Conservation (phyloP, 2,797 vertebrate species). For the Gallirallus australis region DNA sequence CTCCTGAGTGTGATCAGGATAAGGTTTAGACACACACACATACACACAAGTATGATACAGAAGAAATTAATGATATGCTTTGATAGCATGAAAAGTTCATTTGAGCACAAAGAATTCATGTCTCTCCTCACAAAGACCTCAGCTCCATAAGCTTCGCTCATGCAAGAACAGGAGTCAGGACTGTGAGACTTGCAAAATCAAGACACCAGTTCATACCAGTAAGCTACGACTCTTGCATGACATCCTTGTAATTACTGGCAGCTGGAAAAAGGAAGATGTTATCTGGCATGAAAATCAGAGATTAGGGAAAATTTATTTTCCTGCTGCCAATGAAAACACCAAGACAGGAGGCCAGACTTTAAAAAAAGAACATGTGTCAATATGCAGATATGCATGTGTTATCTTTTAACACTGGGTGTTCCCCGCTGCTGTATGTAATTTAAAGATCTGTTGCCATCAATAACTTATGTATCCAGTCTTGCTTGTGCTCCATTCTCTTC, state of each 20-base stretch:
- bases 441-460: constrained; percentile 29
- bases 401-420: constrained; percentile 23
- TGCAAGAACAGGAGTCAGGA: not conserved
- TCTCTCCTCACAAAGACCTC: not conserved
- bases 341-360: constrained; percentile 28
- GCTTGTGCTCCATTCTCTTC: not conserved
- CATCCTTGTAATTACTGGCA: constrained; percentile 15
- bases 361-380: constrained; percentile 45
- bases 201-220: not conserved
- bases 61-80: not conserved
- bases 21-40: not conserved
- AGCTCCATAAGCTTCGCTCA: not conserved
- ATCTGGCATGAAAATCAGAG: constrained; percentile 51
- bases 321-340: constrained; percentile 44
- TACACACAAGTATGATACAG: not conserved
- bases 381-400: not conserved
- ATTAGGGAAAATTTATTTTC: constrained; percentile 47
- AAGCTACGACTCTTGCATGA: not conserved
- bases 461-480: not conserved
- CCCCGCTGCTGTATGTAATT: not conserved
- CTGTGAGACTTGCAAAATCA: not conserved
- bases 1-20: not conserved
- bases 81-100: not conserved
- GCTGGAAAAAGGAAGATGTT: constrained; percentile 43
- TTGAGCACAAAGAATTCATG: not conserved